These are phyloP conservation scores for Limnodromus scolopaceus DNA, from an alignment of 2,797 vertebrate genomes.

Conservation along the genomic window DNA sequence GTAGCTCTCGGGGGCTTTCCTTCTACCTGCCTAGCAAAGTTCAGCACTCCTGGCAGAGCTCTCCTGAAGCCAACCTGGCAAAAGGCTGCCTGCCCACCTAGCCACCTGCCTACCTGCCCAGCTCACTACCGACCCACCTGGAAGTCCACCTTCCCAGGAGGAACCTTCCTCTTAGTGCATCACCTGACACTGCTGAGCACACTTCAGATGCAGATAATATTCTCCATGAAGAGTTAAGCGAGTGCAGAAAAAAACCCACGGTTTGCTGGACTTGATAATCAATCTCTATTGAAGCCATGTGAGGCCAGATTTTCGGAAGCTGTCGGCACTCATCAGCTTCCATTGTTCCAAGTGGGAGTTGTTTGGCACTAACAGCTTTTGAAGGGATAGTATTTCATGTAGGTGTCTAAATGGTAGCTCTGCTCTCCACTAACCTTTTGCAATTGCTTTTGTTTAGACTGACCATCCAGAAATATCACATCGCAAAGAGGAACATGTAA, in stretches of 20 bases:
- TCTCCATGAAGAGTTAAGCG: background rate
- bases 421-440: constrained; percentile 33
- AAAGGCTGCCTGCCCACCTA: background rate
- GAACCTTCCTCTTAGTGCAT: background rate
- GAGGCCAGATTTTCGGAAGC: background rate
- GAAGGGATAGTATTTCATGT: background rate
- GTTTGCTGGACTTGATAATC: background rate
- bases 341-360: constrained; percentile 24
- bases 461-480: constrained; percentile 47
- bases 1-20: background rate
- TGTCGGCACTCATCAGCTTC: background rate
- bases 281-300: background rate
- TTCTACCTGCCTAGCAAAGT: background rate
- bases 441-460: constrained; percentile 43
- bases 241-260: background rate
- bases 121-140: background rate
- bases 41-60: background rate
- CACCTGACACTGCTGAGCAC: background rate
- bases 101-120: background rate
- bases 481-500: background rate
- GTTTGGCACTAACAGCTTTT: constrained; percentile 20
- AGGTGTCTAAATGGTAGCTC: constrained; percentile 57
- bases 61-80: background rate
- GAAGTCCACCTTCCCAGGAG: background rate
- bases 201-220: background rate